phyloP scores from a whole-genome alignment of 64 coral and sea anemone genomes.

The Actinia equina region DNA sequence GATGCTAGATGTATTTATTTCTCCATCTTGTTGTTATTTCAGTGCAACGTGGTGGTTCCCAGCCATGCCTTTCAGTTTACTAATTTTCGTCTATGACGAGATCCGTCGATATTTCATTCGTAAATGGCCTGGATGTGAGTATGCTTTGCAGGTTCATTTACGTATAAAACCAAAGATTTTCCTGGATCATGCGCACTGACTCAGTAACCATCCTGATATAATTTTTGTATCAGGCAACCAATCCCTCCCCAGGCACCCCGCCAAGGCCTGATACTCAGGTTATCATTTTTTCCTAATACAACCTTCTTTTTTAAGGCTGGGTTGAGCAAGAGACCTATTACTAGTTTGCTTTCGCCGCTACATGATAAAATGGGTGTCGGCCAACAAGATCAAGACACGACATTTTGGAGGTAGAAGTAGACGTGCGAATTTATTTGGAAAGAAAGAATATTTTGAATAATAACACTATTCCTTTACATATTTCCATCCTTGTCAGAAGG shows the following conservation, averaged over 20 bases:
- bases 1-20: neutral
- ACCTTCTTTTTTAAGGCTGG: conserved; percentile 67
- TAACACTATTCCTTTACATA: neutral
- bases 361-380: neutral
- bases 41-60: conserved; percentile 91
- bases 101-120: conserved; percentile 79
- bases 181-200: neutral
- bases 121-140: conserved; percentile 93
- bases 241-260: no score
- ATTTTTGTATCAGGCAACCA: no score
- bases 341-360: neutral
- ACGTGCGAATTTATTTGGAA: neutral
- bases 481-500: neutral
- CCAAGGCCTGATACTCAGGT: no score
- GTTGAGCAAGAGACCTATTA: conserved; percentile 96
- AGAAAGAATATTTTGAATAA: neutral
- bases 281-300: neutral
- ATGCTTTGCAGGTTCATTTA: neutral
- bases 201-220: no score
- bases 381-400: neutral
- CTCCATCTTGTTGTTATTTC: neutral
- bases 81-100: conserved; percentile 95
- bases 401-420: neutral
- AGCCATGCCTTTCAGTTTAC: conserved; percentile 73
- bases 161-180: neutral